Conservation (phyloP, 2,888 invertebrate genomes). For the Drosophila tripunctata region DNA sequence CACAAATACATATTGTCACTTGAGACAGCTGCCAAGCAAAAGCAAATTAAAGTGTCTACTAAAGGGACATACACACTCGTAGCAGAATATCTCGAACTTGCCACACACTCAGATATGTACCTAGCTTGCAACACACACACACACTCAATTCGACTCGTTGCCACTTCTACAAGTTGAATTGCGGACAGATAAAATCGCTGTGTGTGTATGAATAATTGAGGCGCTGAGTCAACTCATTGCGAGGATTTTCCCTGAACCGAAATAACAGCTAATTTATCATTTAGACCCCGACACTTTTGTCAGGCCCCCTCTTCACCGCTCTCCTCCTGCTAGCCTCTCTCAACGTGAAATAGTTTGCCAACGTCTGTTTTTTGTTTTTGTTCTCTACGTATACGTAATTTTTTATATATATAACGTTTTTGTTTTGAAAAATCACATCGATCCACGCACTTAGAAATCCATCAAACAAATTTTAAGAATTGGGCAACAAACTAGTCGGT, state of each 20-base stretch:
- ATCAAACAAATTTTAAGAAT: conserved; percentile 65
- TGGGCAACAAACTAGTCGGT: conserved; percentile 12
- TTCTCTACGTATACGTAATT: conserved; percentile 1
- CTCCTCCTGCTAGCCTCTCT: neutral
- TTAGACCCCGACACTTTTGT: conserved; percentile 36
- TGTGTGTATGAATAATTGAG: conserved; percentile 60
- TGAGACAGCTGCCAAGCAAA: conserved; percentile 44
- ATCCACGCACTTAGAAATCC: conserved; percentile 77
- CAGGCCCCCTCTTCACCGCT: neutral
- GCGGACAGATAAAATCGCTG: conserved; percentile 34
- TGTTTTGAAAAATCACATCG: conserved; percentile 54
- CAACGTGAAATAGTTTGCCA: conserved; percentile 41
- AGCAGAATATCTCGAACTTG: conserved; percentile 3
- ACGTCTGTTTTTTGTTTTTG: neutral
- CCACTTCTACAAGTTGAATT: conserved; percentile 11
- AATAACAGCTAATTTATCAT: conserved; percentile 68
- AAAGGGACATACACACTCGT: conserved; percentile 9
- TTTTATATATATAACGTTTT: neutral
- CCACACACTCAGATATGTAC: too few relatives aligned
- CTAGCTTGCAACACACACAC: too few relatives aligned
- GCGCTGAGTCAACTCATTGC: conserved; percentile 64
- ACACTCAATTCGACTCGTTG: neutral
- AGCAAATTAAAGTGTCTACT: conserved; percentile 42
- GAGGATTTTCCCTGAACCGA: conserved; percentile 63
- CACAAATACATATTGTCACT: conserved; percentile 13